Conservation (phyloP, 1,140 invertebrate species). For the Manduca sexta region DNA sequence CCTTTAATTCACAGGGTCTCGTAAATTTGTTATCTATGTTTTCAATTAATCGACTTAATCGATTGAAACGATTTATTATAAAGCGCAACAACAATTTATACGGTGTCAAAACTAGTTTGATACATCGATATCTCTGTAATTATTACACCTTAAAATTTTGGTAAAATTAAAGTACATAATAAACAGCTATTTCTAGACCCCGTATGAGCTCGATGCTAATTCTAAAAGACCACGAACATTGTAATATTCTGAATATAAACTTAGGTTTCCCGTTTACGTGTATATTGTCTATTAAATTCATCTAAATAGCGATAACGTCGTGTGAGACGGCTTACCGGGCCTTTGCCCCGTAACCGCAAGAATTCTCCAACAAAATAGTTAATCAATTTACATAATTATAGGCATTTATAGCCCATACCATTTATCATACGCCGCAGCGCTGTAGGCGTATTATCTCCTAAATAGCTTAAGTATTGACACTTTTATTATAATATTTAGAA, state of each 20-base stretch:
- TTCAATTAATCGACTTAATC: no score
- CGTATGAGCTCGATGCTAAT: not conserved
- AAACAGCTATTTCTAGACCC: not conserved
- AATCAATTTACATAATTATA: constrained; percentile 16
- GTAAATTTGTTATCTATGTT: no score
- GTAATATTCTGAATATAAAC: no score
- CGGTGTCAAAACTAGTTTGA: no score
- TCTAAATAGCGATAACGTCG: not conserved
- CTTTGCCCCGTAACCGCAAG: constrained; percentile 1
- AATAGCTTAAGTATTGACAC: constrained; percentile 8
- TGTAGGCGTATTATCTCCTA: constrained; percentile 12
- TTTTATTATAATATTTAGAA: constrained; percentile 4
- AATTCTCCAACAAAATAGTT: constrained; percentile 6
- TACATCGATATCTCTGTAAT: no score
- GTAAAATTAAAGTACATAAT: not conserved
- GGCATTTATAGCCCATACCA: constrained; percentile 7
- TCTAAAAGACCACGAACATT: no score
- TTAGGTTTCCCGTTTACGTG: no score
- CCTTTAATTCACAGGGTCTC: no score
- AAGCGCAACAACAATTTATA: no score
- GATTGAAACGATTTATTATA: no score
- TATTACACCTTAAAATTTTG: no score
- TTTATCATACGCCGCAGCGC: constrained; percentile 6
- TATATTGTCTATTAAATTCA: not conserved
- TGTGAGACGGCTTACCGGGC: not conserved